Evolutionary conservation across 2,888 invertebrate species (phyloP).

Genomic region (Andrena trimmerana): DNA sequence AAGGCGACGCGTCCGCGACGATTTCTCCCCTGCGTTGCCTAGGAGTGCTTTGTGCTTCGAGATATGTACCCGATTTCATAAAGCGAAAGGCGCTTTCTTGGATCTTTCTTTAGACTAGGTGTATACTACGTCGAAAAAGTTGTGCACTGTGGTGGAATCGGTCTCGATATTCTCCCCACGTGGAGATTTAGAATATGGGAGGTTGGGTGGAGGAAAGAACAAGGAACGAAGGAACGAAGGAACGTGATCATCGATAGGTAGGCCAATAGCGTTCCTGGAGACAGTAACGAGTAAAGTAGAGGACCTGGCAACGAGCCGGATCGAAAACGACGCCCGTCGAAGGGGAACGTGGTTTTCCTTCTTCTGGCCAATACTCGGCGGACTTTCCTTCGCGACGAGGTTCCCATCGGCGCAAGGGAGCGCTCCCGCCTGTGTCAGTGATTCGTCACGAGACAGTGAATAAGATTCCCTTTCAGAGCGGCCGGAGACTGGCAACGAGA

Average conservation of each 20-base stretch:
- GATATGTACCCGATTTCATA: too few species aligned
- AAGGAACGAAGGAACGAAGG: constrained; percentile 52
- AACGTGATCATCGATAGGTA: constrained; percentile 81
- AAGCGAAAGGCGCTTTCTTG: too few species aligned
- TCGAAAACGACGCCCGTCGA: not conserved
- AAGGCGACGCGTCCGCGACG: not conserved
- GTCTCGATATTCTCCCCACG: too few species aligned
- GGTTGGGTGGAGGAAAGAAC: too few species aligned
- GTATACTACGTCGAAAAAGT: too few species aligned
- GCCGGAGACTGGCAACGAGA: not conserved
- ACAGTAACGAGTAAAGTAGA: constrained; percentile 76
- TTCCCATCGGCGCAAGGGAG: not conserved
- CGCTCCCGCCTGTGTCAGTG: not conserved
- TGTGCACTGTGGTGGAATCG: too few species aligned
- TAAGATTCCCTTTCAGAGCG: not conserved
- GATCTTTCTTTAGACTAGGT: too few species aligned
- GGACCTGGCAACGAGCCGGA: constrained; percentile 4
- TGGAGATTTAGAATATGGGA: too few species aligned
- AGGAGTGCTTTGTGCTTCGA: too few species aligned
- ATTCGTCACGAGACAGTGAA: not conserved
- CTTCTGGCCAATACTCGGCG: constrained; percentile 63
- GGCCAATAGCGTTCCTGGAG: constrained; percentile 74
- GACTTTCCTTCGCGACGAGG: not conserved
- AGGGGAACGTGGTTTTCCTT: constrained; percentile 76
- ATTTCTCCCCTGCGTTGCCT: not conserved